Base-by-base conservation (phyloP, 2,113 vertebrate genomes). In the Microtus oregoni region DNA sequence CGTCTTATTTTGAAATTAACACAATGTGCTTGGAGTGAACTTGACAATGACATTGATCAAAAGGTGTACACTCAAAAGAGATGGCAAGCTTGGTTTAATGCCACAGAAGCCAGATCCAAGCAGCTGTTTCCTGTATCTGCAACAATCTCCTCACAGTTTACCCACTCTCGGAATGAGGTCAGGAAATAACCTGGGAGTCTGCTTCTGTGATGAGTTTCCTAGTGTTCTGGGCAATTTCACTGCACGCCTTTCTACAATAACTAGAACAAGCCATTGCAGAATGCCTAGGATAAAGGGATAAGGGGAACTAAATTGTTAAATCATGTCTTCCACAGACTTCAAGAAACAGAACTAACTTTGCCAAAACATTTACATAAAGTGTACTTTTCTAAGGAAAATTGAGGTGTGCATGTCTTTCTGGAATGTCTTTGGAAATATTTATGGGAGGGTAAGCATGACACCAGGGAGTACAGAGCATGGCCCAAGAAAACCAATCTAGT, bases 371-470 rank as follows among this genome's bases (percentile, higher is more conserved):
- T 90, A 47, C 75, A 70, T 35, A 19, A 97, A 96, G 90, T 95
- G 78, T 2, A 92, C 44, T 93, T 92, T 76, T 81, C 75, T 90
- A 75, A 85, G 82, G 63, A 96, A 97, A 96, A 96, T 1, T 78
- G 44, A 96, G 77, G 55, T 96, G 24, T 88, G 15, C 28, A 7
- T 93, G 86, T 92, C 35, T 93, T 97, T 95, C 52, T 93, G 88
- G 85, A 96, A 95, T 92, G 88, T 96, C 94, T 97, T 93, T 38
- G 8, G 88, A 96, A 96, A 96, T 96, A 97, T 94, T 97, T 96
- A 92, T 76, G 61, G 11, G 85, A 88, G 61, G 90, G 38, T 83
- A 93, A 97, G 41, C 19, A 75, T 95, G 92, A 96, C 65, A 95
- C 65, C 20, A 72, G 32, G 70, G 44, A 86, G 63, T 86, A 90